A percentile compares a stretch with the other conserved stretches of the same genome.
Evolutionary conservation across 2,797 vertebrate genomes (phyloP).

Genomic region (Cryptoblepharus egeriae): DNA sequence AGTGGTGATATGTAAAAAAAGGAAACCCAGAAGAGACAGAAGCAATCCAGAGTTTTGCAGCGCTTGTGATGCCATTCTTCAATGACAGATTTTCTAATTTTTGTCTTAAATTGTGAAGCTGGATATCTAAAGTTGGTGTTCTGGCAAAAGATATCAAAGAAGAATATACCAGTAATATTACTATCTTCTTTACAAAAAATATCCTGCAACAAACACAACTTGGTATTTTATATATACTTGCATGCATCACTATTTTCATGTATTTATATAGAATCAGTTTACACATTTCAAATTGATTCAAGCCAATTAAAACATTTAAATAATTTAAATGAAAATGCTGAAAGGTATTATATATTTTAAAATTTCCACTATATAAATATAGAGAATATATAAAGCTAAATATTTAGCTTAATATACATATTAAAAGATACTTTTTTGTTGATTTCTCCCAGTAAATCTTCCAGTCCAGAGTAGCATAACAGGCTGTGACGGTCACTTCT

Average conservation of each 20-base stretch:
- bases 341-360: constrained; percentile 2
- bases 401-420: constrained; percentile 48
- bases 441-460: constrained; percentile 1
- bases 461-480: constrained; percentile 30
- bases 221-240: too few species aligned
- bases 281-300: constrained; percentile 1
- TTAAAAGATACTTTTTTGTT: not conserved
- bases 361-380: too few species aligned
- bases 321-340: constrained; percentile 1
- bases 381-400: not conserved
- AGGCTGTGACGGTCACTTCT: constrained; percentile 32
- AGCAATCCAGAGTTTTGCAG: constrained; percentile 55
- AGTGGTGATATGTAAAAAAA: constrained; percentile 45
- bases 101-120: constrained; percentile 5
- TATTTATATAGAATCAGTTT: not conserved
- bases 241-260: too few species aligned
- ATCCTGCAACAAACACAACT: not conserved
- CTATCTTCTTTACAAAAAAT: not conserved
- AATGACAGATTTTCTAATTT: not conserved
- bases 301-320: constrained; percentile 3
- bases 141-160: not conserved
- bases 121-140: constrained; percentile 47
- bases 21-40: constrained; percentile 60
- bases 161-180: not conserved
- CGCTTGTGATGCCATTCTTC: constrained; percentile 46